phyloP scores from a whole-genome alignment of 2,113 vertebrate genomes.

The Perca schrenkii region DNA sequence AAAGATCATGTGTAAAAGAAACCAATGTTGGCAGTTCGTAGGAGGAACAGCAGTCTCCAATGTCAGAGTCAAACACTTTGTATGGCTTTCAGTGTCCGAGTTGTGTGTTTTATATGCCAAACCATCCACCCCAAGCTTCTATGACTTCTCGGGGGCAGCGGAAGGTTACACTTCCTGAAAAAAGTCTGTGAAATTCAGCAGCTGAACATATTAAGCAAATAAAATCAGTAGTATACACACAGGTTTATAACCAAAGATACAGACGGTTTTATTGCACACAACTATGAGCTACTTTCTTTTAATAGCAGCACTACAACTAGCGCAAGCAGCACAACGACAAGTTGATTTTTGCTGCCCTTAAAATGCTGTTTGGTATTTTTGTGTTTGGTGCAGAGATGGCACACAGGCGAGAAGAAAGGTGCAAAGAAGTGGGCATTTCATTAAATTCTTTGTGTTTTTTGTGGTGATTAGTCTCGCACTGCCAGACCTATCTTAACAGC shows the following conservation, averaged over 20 bases:
- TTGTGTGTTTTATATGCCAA: neutral
- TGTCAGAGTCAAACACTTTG: slow-evolving; percentile 14
- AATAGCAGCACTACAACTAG: neutral
- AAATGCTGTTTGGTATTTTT: neutral
- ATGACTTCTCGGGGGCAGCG: neutral
- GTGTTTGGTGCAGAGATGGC: neutral
- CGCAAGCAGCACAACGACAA: neutral
- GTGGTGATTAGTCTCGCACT: too few species aligned
- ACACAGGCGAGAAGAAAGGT: slow-evolving; percentile 4
- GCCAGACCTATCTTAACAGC: too few species aligned
- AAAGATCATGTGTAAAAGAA: neutral
- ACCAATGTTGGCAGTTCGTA: neutral
- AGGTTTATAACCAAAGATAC: neutral
- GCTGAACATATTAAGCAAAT: neutral
- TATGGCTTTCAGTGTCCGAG: neutral
- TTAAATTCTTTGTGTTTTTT: neutral
- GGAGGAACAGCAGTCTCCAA: neutral
- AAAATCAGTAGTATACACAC: neutral
- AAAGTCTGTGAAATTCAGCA: neutral
- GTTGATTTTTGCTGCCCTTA: neutral
- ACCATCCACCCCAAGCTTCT: neutral
- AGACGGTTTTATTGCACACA: neutral
- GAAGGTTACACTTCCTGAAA: neutral
- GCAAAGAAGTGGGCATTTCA: neutral
- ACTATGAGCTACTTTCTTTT: neutral